Conservation (phyloP, 53 echinoderm and acorn worm genomes). For the Hippasteria phrygiana region DNA sequence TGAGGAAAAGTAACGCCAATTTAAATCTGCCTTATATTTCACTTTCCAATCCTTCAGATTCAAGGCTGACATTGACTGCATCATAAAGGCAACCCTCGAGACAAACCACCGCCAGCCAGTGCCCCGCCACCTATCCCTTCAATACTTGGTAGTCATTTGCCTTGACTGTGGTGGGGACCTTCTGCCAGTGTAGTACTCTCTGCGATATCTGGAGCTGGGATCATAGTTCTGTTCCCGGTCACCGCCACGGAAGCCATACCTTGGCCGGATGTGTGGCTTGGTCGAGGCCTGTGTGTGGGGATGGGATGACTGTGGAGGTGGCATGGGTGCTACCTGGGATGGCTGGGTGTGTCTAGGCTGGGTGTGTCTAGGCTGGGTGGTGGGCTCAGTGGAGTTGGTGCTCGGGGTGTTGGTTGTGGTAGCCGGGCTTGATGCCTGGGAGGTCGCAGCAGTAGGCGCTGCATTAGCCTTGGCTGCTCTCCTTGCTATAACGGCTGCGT, state of each 20-base stretch:
- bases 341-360: conserved; percentile 19
- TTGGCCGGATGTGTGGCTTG: conserved; percentile 10
- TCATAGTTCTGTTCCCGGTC: conserved; percentile 72
- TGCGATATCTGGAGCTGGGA: conserved; percentile 42
- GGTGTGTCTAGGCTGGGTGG: conserved; percentile 66
- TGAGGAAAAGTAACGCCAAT: conserved; percentile 33
- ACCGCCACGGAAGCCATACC: conserved; percentile 36
- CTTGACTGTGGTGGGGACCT: conserved; percentile 83
- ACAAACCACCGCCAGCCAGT: not conserved
- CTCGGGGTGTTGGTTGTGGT: conserved; percentile 16
- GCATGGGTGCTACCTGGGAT: not conserved
- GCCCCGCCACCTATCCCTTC: not conserved
- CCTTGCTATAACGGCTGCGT: conserved; percentile 83
- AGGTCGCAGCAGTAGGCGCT: not conserved
- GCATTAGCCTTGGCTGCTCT: conserved; percentile 77
- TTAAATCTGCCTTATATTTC: not conserved
- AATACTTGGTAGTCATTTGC: conserved; percentile 77
- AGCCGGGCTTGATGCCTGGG: conserved; percentile 10
- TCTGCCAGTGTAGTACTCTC: conserved; percentile 72
- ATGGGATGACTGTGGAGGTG: conserved; percentile 11
- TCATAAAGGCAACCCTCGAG: conserved; percentile 8
- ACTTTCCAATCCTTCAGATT: not conserved
- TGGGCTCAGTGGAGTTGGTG: conserved; percentile 34
- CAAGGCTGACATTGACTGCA: not conserved
- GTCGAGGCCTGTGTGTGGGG: conserved; percentile 28